Base-by-base conservation (phyloP, 2,113 vertebrate species). In the Zootoca vivipara region DNA sequence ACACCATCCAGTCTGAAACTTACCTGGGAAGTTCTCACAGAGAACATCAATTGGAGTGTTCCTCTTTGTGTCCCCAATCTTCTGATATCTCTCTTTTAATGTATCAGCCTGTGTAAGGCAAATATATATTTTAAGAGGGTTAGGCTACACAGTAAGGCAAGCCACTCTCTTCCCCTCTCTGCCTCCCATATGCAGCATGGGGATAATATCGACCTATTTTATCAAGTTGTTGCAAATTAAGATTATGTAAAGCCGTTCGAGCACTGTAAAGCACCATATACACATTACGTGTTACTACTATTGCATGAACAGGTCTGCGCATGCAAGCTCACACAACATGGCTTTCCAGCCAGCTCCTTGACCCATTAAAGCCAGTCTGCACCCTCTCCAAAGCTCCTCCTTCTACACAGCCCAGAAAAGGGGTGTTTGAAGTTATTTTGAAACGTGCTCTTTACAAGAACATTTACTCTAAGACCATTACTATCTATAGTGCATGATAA, bases 1-100 rank as follows among this genome's bases (percentile, higher is more conserved):
- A 13, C 35, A 4, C 85, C 0, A 58, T 74, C 86, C 72, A 42
- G 35, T 2, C 28, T 84, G 75, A 26, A 65, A 81, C 94, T 91
- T 97, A 99, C 99, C 99, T 97, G 99, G 99, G 90, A 99, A 99
- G 97, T 98, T 99, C 96, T 99, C 99, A 99, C 99, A 99, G 94
- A 99, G 98, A 96, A 98, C 98, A 96, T 99, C 99, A 83, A 99
- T 97, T 0, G 99, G 99, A 97, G 99, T 99, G 96, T 99, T 99
- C 95, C 99, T 97, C 96, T 99, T 99, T 74, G 99, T 99, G 96
- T 99, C 99, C 89, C 99, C 99, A 52, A 99, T 99, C 96, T 99
- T 99, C 96, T 99, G 99, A 96, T 99, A 99, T 96, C 99, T 97
- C 93, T 99, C 99, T 96, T 99, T 99, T 85, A 99, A 97, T 5